Evolutionary conservation across 2,113 vertebrate genomes (phyloP).

Genomic region (Carollia perspicillata): DNA sequence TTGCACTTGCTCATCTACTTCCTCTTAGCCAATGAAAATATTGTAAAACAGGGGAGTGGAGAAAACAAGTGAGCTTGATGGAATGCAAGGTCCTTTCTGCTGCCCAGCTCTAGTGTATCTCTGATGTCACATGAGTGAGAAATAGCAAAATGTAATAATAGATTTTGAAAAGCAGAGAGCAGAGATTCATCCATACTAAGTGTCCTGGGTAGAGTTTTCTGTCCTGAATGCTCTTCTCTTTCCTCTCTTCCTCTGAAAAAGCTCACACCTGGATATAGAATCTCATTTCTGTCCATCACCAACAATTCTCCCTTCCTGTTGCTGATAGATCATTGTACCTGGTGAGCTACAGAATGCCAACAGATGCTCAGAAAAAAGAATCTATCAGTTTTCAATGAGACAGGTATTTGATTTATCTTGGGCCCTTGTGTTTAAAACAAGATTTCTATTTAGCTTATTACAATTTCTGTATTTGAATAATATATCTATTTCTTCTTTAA

Average conservation of each 20-base stretch:
- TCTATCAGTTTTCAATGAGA: neutral
- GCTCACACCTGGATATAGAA: neutral
- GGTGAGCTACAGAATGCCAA: neutral
- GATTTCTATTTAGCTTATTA: neutral
- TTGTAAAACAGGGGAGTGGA: neutral
- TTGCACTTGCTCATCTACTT: neutral
- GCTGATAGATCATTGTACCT: neutral
- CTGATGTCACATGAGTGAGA: neutral
- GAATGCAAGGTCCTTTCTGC: fast-evolving
- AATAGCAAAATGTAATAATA: neutral
- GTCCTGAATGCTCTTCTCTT: neutral
- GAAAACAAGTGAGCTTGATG: neutral
- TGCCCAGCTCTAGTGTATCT: too few relatives aligned
- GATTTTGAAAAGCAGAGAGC: neutral
- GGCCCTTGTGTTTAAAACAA: neutral
- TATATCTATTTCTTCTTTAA: neutral
- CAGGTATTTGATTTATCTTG: neutral
- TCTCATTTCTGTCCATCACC: neutral
- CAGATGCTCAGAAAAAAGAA: neutral
- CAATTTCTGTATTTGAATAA: neutral
- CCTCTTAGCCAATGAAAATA: neutral
- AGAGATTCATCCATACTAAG: neutral
- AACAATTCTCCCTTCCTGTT: neutral
- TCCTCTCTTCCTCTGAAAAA: neutral
- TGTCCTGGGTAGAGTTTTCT: neutral